Conservation (phyloP, 2,888 invertebrate genomes). For the Lasioglossum pauxillum region DNA sequence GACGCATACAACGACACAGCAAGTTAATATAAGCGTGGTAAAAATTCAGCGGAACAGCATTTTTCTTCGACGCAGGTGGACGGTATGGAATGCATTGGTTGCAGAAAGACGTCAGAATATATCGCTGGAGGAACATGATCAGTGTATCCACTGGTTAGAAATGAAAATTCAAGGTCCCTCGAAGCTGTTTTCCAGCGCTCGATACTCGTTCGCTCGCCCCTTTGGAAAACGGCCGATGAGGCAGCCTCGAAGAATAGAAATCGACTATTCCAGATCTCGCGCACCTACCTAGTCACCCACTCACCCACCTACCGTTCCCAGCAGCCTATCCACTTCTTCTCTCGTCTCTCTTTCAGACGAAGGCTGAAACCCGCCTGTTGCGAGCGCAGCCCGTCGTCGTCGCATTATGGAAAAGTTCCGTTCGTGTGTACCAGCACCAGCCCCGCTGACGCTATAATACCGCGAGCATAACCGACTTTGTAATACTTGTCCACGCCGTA, state of each 20-base stretch:
- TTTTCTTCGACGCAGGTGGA: not conserved
- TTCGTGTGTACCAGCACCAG: slow-evolving; percentile 19
- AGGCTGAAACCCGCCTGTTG: slow-evolving; percentile 42
- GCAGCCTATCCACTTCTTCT: slow-evolving; percentile 40
- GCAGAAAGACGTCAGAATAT: not conserved
- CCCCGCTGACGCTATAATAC: slow-evolving; percentile 36
- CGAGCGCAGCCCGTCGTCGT: slow-evolving; percentile 15
- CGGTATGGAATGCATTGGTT: not conserved
- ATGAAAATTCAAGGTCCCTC: slow-evolving; percentile 7
- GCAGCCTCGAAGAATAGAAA: slow-evolving; percentile 53
- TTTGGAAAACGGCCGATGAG: slow-evolving; percentile 37
- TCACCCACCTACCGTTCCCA: slow-evolving; percentile 51
- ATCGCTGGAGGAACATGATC: not conserved
- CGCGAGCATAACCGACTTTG: slow-evolving; percentile 41
- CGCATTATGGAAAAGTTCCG: slow-evolving; percentile 55
- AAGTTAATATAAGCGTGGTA: too few species aligned
- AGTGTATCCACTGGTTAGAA: not conserved
- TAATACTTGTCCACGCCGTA: slow-evolving; percentile 32
- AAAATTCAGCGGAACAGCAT: not conserved
- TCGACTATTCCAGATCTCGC: slow-evolving; percentile 56
- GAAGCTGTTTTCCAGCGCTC: not conserved
- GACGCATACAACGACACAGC: too few species aligned
- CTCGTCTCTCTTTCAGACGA: slow-evolving; percentile 10
- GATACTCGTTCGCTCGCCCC: not conserved
- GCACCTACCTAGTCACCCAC: slow-evolving; percentile 61